Evolutionary conservation across 1,140 invertebrate species (phyloP).

Genomic region (Drosophila persimilis): DNA sequence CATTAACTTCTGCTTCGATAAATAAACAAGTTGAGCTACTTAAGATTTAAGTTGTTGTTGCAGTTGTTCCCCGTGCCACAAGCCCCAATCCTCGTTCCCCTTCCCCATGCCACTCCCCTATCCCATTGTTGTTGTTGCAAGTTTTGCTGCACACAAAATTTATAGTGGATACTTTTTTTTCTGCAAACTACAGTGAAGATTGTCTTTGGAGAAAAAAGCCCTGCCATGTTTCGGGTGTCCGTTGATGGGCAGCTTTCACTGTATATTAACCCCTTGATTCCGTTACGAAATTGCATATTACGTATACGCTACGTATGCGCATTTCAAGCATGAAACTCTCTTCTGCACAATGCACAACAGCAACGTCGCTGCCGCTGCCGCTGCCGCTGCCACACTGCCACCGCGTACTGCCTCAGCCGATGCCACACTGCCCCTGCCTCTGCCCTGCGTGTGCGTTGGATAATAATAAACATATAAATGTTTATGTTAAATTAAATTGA

Average conservation of each 20-base stretch:
- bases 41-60: constrained; percentile 77
- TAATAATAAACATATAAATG: constrained; percentile 80
- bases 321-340: constrained; percentile 74
- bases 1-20: constrained; percentile 77
- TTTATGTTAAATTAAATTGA: constrained; percentile 81
- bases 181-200: not conserved
- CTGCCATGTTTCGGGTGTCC: too few relatives aligned
- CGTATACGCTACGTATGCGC: constrained; percentile 76
- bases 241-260: not conserved
- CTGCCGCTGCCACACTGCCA: not conserved
- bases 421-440: constrained; percentile 13
- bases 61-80: constrained; percentile 29
- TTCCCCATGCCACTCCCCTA: not conserved
- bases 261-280: constrained; percentile 46
- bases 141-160: constrained; percentile 68
- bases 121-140: constrained; percentile 44
- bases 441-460: constrained; percentile 44
- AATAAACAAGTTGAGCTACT: constrained; percentile 81
- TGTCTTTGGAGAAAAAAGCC: too few relatives aligned
- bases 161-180: constrained; percentile 65
- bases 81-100: constrained; percentile 20
- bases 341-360: constrained; percentile 66
- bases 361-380: constrained; percentile 28
- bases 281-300: constrained; percentile 70
- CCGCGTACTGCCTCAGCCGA: not conserved